A percentile compares a stretch with the other conserved stretches of the same genome.
These are phyloP conservation scores for Apostichopus leukothele DNA, from an alignment of 53 echinoderm and acorn worm species.

Conservation along the genomic window DNA sequence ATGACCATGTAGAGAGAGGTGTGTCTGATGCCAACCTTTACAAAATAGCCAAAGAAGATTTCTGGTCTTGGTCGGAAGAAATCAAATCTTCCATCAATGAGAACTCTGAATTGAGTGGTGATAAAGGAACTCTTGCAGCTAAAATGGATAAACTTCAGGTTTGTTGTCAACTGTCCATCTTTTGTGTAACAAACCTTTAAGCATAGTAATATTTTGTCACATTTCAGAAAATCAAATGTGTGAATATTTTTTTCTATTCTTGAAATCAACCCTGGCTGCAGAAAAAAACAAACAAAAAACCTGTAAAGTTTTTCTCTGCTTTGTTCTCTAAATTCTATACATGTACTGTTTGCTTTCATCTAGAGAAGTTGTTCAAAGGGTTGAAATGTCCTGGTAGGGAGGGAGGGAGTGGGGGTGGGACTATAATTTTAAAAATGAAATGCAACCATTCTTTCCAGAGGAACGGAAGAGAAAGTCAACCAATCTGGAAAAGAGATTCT, in stretches of 20 bases:
- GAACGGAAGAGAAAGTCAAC: too few species aligned
- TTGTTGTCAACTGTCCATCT: not conserved
- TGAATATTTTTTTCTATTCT: not conserved
- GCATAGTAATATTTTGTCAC: not conserved
- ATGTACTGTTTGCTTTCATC: too few species aligned
- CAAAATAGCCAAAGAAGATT: constrained; percentile 5
- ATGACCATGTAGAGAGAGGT: constrained; percentile 31
- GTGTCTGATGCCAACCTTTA: constrained; percentile 15
- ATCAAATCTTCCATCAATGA: not conserved
- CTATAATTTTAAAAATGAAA: too few species aligned
- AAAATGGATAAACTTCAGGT: constrained; percentile 45
- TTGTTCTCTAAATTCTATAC: too few species aligned
- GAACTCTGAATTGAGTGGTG: constrained; percentile 1
- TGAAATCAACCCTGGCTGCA: not conserved
- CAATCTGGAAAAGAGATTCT: too few species aligned
- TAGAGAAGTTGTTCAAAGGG: too few species aligned
- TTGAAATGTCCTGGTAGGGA: too few species aligned
- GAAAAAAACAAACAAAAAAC: too few species aligned
- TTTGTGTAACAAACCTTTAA: too few species aligned
- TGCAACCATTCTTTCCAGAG: too few species aligned
- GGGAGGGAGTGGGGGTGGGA: too few species aligned
- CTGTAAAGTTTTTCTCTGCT: too few species aligned
- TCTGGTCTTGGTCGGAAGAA: constrained; percentile 27
- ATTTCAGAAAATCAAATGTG: not conserved
- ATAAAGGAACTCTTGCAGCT: constrained; percentile 15